Evolutionary conservation across 1,140 invertebrate species (phyloP).

Genomic region (Cataglyphis hispanica): DNA sequence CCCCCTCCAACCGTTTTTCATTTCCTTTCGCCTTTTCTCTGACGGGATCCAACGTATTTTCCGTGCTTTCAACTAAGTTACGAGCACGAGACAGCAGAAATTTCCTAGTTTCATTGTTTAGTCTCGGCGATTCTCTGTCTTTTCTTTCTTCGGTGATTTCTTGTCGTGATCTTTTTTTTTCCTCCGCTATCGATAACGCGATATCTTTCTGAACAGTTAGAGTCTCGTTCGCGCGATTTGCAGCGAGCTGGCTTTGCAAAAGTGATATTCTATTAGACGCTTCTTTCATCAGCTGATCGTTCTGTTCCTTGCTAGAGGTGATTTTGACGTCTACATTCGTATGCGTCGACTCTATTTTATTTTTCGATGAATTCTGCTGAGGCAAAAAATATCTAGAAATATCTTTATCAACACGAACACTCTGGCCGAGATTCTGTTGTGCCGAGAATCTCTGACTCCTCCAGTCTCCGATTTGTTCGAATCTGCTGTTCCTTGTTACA

Average conservation of each 20-base stretch:
- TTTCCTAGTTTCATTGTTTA: slow-evolving; percentile 46
- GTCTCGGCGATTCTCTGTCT: slow-evolving; percentile 31
- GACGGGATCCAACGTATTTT: slow-evolving; percentile 21
- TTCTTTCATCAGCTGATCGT: slow-evolving; percentile 59
- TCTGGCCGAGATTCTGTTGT: slow-evolving; percentile 59
- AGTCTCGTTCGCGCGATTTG: slow-evolving; percentile 65
- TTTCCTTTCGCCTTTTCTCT: slow-evolving; percentile 22
- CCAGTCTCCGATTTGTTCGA: slow-evolving; percentile 52
- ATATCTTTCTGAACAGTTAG: not conserved
- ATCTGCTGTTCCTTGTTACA: slow-evolving; percentile 56
- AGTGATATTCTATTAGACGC: slow-evolving; percentile 70
- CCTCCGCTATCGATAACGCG: slow-evolving; percentile 8
- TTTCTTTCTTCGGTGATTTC: slow-evolving; percentile 44
- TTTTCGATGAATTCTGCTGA: slow-evolving; percentile 43
- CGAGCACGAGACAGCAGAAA: slow-evolving; percentile 45
- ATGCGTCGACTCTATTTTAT: slow-evolving; percentile 30
- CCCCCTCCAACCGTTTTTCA: slow-evolving; percentile 35
- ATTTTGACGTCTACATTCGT: slow-evolving; percentile 3
- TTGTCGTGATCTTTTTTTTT: slow-evolving; percentile 36
- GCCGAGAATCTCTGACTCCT: slow-evolving; percentile 61
- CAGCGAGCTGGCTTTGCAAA: slow-evolving; percentile 70
- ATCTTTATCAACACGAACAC: slow-evolving; percentile 67
- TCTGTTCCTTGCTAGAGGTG: slow-evolving; percentile 57
- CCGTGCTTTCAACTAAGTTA: slow-evolving; percentile 3
- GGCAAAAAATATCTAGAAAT: slow-evolving; percentile 80